Conservation (phyloP, 2,797 vertebrate species). For the Heliangelus exortis region DNA sequence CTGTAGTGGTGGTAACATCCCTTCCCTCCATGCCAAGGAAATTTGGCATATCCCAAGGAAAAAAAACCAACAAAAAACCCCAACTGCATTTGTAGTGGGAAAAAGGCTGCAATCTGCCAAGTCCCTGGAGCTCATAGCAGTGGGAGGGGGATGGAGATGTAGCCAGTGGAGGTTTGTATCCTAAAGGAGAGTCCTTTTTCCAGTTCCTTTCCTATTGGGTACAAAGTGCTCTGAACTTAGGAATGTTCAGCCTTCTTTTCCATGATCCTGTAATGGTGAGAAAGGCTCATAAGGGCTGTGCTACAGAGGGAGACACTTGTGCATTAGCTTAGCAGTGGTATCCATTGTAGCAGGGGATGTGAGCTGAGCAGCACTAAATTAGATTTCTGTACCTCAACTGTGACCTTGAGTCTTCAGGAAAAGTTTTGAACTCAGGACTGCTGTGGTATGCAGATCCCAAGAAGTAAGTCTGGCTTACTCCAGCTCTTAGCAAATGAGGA, state of each 20-base stretch:
- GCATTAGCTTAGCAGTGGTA: not conserved
- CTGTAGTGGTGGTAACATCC: constrained; percentile 39
- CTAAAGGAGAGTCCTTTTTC: not conserved
- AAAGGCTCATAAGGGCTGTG: not conserved
- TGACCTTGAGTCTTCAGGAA: not conserved
- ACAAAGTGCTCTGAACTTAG: not conserved
- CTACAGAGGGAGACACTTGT: not conserved
- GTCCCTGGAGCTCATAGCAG: not conserved
- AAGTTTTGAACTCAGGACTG: not conserved
- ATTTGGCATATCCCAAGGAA: constrained; percentile 50
- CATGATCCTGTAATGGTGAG: not conserved
- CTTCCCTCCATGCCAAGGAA: constrained; percentile 42
- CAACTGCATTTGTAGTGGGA: constrained; percentile 24
- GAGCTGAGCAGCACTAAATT: not conserved
- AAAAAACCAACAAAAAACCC: not conserved
- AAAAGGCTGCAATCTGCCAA: constrained; percentile 33
- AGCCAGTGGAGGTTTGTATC: not conserved
- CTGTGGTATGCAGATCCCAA: not conserved
- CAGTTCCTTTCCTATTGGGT: not conserved
- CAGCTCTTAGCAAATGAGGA: not conserved
- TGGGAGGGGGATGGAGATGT: not conserved
- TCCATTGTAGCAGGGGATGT: not conserved
- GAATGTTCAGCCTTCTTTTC: not conserved
- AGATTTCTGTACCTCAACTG: not conserved
- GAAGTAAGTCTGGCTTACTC: not conserved